Percentiles rank a stretch among this genome's conserved stretches.
Evolutionary conservation across 2,888 invertebrate genomes (phyloP).

Genomic region (Andrena trimmerana): DNA sequence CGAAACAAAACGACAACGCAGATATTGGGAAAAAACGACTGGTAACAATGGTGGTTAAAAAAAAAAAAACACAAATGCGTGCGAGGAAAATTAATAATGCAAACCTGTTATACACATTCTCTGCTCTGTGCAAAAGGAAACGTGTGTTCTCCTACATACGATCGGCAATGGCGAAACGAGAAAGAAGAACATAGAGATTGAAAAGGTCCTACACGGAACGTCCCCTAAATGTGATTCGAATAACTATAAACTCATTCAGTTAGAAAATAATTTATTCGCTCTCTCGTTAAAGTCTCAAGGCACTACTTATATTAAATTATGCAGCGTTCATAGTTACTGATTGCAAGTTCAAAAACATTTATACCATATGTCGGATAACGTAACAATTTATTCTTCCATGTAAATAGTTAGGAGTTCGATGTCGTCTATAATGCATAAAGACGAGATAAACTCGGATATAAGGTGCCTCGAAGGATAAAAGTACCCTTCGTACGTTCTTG

Average conservation of each 20-base stretch:
- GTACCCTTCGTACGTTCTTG: constrained; percentile 33
- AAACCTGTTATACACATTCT: constrained; percentile 52
- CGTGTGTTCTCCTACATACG: background rate
- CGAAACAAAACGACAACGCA: constrained; percentile 80
- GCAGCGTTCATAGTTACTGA: constrained; percentile 41
- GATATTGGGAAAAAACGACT: constrained; percentile 74
- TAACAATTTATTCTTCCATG: constrained; percentile 60
- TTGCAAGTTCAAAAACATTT: constrained; percentile 54
- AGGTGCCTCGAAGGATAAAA: constrained; percentile 64
- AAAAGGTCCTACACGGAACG: background rate
- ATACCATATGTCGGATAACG: constrained; percentile 45
- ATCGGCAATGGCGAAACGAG: constrained; percentile 15
- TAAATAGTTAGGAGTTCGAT: constrained; percentile 48
- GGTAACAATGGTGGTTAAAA: constrained; percentile 67
- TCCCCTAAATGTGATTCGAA: constrained; percentile 10
- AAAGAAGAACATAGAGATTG: background rate
- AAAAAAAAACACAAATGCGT: constrained; percentile 74
- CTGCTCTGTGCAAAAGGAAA: constrained; percentile 30
- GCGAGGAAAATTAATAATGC: constrained; percentile 68
- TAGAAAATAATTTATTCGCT: constrained; percentile 83
- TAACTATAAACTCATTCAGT: constrained; percentile 52
- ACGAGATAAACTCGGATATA: constrained; percentile 57
- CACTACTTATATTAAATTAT: constrained; percentile 78
- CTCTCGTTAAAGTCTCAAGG: constrained; percentile 81
- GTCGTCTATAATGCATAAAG: constrained; percentile 42